Conservation (phyloP, 2,888 invertebrate genomes). For the Acanthosepion esculentum region DNA sequence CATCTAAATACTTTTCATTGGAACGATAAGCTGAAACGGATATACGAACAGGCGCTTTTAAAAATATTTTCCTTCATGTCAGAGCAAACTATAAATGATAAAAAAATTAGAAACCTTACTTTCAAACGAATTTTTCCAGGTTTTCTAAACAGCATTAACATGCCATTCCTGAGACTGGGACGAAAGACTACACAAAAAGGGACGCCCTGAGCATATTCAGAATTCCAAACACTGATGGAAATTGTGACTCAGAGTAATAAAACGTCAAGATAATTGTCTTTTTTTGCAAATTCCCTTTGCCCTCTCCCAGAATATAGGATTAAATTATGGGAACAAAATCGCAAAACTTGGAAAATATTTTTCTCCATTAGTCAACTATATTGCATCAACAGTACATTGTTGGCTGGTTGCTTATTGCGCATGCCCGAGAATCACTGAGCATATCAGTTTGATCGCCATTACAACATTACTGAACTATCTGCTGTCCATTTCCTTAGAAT, state of each 20-base stretch:
- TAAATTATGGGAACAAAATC: no score
- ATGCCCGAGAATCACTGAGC: background rate
- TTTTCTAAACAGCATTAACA: conserved; percentile 11
- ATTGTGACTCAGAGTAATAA: background rate
- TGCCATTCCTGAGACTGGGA: background rate
- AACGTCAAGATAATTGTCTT: background rate
- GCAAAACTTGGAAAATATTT: no score
- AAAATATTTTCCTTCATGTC: background rate
- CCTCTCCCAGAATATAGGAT: background rate
- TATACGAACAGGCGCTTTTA: background rate
- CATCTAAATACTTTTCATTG: background rate
- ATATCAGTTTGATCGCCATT: background rate
- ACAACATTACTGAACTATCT: background rate
- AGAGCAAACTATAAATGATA: background rate
- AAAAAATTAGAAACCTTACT: background rate
- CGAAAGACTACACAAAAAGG: background rate
- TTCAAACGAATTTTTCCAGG: background rate
- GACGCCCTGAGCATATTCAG: background rate
- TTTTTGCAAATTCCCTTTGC: background rate
- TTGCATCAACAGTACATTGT: background rate
- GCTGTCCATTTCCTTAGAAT: background rate
- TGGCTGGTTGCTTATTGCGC: background rate
- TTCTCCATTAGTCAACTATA: background rate
- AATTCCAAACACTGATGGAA: background rate
- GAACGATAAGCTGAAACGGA: background rate